Evolutionary conservation across 2,888 invertebrate genomes (phyloP), one percentile per base, ranked within the genome.

Genomic region (Sipha maydis): DNA sequence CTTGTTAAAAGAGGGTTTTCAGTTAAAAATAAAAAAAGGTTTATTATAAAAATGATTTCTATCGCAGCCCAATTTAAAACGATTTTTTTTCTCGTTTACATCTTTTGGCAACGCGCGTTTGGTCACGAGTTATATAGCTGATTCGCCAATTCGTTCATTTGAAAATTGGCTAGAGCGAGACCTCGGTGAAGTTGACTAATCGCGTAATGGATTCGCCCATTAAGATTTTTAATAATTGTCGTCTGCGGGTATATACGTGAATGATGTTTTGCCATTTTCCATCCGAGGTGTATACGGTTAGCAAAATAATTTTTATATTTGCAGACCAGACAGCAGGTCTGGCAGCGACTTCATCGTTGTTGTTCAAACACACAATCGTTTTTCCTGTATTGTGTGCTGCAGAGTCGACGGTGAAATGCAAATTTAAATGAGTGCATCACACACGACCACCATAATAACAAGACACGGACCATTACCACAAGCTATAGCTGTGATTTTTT

Each of bases 81-180:
- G 8, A 76, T 79, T 71, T 34, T 78, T 86, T 28, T 41, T 79
- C 67, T 73, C 38, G 48, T 69, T 77, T 79, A 67, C 56, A 82
- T 88, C 88, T 88, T 88, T 88, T 88, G 88, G 88, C 88, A 88
- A 61, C 80, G 73, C 25, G 41, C 80, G 73, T 31, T 75, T 41
- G 73, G 9, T 31, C 5, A 71, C 41, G 48, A 14, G 14, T 14
- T 11, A 14, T 48, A 48, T 48, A 14, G 48, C 48, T 48, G 14
- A 48, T 48, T 14, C 14, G 7, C 41, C 41, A 75, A 88, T 82
- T 88, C 73, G 75, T 11, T 19, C 31, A 41, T 73, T 88, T 82
- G 75, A 75, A 67, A 82, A 76, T 88, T 67, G 75, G 61, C 88
- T 75, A 80, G 61, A 31, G n/a, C 48, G 77, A 28, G 38, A 17